Base-by-base conservation (phyloP, 1,140 invertebrate genomes). In the Trachymyrmex septentrionalis region DNA sequence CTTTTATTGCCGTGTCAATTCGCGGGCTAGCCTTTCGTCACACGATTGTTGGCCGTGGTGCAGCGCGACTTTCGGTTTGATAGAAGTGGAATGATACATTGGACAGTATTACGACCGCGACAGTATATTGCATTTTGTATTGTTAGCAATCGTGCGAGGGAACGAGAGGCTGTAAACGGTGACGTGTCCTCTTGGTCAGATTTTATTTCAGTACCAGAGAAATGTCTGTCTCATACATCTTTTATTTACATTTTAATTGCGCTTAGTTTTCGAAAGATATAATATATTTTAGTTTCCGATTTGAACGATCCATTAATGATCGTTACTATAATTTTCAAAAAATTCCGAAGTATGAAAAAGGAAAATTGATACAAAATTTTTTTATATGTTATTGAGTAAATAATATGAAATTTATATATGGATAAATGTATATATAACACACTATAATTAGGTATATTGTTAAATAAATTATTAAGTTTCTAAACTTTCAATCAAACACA, bases 1-100 rank as follows among this genome's bases (percentile, higher is more conserved):
- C 69, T 84, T 84, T 84, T 84, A 84, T 84, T 75, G 80, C 69
- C 69, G 69, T 50, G 80, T 84, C 80, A 75, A 84, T 84, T 84
- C 69, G 80, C 38, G 69, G 38, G 27, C 55, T 30, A n/a, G 69
- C 55, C 24, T 73, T 84, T 84, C 80, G 80, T 84, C 80, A 61
- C 69, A 38, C 55, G 80, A 84, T 75, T 50, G 80, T 50, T 61
- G 50, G 16, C 16, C 55, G 38, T 21, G 67, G 44, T 21, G 14
- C 24, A n/a, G 24, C 19, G 7, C 34, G 67, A 82, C 80, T 82
- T 82, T 59, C 67, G 53, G 30, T 53, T 73, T 61, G 80, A 84
- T 61, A 61, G 55, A 21, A 63, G 24, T 34, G 38, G n/a, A 34
- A 75, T 73, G 69, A 75, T 61, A 75, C 55, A 61, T 57, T n/a